Base-by-base conservation (phyloP, 2,113 vertebrate genomes). In the Nesoenas mayeri region DNA sequence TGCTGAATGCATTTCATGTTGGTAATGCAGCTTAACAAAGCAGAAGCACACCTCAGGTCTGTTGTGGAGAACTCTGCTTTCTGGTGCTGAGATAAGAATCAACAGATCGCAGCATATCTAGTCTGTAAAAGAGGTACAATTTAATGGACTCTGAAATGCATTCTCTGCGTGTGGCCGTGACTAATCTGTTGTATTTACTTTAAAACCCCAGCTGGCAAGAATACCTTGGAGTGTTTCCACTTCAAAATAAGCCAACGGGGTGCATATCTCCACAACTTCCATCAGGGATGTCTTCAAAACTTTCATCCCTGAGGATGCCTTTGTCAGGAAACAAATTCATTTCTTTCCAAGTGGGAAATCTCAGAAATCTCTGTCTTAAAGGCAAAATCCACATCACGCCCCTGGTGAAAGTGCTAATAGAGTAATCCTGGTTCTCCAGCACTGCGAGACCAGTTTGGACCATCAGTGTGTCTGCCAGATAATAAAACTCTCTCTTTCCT, bases 91-190 rank as follows among this genome's bases (percentile, higher is more conserved):
- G 28, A 12, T 5, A 69, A 32, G 36, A 12, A 24, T 29, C 29
- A 4, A 20, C 29, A 8, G 16, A 8, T 58, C 15, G 42, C n/a
- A 13, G 4, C 7, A 1, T 5, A 17, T 5, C 51, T 9, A 2
- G 20, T 5, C 47, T 31, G 74, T 31, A 40, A 14, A 11, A 44
- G 26, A 25, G 29, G 24, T 22, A 9, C 32, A 6, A 7, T 2
- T 24, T 21, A 32, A 5, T 2, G 15, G 74, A 10, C 13, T 26
- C 74, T 13, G 15, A 51, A 51, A 14, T 2, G 34, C n/a, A 6
- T 6, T 15, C 29, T 47, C 20, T 28, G 10, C 21, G n/a, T 0
- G 14, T 32, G 36, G 24, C 67, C 28, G 1, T 10, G 69, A 10
- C 29, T 21, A 0, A 34, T 58, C 36, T 28, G 5, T 14, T 34